Evolutionary conservation across 2,797 vertebrate genomes (phyloP).

Genomic region (Malacoraja senta): DNA sequence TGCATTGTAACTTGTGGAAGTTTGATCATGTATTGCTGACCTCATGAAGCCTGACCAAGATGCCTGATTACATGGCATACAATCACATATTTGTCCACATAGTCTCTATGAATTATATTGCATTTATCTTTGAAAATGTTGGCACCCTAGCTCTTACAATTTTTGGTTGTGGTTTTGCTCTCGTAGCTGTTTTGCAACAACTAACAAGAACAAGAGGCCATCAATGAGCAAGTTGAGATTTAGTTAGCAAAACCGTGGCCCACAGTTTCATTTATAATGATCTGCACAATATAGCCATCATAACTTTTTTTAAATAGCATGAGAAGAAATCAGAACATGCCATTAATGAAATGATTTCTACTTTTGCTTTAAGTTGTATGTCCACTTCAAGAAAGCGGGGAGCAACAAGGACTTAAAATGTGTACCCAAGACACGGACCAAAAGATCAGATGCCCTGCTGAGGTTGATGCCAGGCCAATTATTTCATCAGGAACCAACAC

Average conservation of each 20-base stretch:
- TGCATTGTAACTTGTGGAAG: background rate
- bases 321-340: background rate
- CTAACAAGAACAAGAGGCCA: background rate
- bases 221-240: background rate
- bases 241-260: background rate
- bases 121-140: background rate
- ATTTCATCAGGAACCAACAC: background rate
- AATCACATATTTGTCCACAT: background rate
- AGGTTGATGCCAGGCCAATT: background rate
- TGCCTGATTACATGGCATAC: background rate
- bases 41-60: background rate
- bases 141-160: no score
- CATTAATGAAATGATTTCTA: background rate
- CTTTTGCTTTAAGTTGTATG: background rate
- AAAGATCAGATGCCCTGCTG: no score
- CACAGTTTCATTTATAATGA: background rate
- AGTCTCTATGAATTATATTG: background rate
- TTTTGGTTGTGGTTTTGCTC: background rate
- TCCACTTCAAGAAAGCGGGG: slow-evolving; percentile 6
- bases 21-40: background rate
- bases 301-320: background rate
- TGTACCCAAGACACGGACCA: background rate
- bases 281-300: background rate
- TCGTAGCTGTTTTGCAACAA: background rate
- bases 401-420: background rate